Evolutionary conservation across 2,113 vertebrate species (phyloP).

Genomic region (Ageneiosus marmoratus): DNA sequence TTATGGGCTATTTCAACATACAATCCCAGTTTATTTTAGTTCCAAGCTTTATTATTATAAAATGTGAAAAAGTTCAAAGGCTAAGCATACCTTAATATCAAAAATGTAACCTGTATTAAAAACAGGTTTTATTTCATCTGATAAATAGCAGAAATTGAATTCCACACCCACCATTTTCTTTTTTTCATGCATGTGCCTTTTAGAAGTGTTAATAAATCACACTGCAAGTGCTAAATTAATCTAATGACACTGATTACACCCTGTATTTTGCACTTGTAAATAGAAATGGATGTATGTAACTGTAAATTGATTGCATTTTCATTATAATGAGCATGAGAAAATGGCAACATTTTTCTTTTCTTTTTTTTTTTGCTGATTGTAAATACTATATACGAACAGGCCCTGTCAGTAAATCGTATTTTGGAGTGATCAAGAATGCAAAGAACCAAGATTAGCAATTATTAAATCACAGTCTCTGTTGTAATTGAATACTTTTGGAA

Average conservation of each 20-base stretch:
- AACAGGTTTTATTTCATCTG: background rate
- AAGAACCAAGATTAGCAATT: background rate
- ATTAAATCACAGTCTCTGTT: background rate
- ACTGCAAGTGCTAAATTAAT: background rate
- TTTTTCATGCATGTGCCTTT: background rate
- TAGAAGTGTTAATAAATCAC: background rate
- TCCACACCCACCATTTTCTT: background rate
- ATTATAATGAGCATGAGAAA: background rate
- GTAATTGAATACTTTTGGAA: background rate
- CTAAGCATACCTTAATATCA: background rate
- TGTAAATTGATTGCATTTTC: background rate
- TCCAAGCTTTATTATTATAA: background rate
- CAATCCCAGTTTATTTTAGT: background rate
- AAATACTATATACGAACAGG: background rate
- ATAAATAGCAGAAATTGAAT: background rate
- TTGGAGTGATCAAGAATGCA: background rate
- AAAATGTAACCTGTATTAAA: background rate
- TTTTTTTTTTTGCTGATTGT: background rate
- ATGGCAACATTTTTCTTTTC: too few species aligned
- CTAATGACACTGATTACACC: background rate
- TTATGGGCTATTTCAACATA: background rate
- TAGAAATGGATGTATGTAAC: background rate
- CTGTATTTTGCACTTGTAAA: background rate
- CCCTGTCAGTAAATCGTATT: background rate
- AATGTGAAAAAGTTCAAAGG: background rate